phyloP scores from a whole-genome alignment of 1,140 invertebrate species.

The Phthorimaea operculella region DNA sequence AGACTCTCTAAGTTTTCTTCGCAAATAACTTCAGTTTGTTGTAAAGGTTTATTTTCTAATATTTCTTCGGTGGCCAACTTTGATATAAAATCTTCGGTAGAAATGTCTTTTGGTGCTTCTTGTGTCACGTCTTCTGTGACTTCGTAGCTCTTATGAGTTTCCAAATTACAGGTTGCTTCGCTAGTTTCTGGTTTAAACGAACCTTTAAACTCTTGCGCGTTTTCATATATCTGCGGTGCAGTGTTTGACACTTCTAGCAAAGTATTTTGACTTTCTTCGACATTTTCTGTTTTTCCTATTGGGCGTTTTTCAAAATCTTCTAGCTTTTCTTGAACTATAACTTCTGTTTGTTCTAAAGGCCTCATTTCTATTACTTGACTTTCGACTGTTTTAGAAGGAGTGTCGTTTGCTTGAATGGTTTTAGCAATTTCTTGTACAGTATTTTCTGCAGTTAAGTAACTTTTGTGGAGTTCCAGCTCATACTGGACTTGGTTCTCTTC shows the following conservation, averaged over 20 bases:
- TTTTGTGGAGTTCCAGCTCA: constrained; percentile 34
- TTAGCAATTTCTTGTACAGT: constrained; percentile 16
- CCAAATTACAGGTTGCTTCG: not conserved
- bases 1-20: not conserved
- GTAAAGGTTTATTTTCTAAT: not conserved
- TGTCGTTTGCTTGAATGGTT: constrained; percentile 12
- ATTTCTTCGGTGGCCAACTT: not conserved
- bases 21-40: not conserved
- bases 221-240: not conserved
- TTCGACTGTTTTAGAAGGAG: constrained; percentile 23
- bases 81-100: not conserved
- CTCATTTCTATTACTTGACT: constrained; percentile 30
- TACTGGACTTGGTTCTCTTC: constrained; percentile 18
- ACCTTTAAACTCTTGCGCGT: not conserved
- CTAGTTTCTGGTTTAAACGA: not conserved
- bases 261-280: constrained; percentile 22
- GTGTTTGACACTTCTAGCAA: constrained; percentile 1
- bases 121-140: not conserved
- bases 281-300: constrained; percentile 24
- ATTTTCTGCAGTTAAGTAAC: constrained; percentile 33
- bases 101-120: not conserved
- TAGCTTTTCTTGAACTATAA: constrained; percentile 28
- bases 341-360: constrained; percentile 36
- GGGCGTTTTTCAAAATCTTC: constrained; percentile 10
- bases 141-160: not conserved